These are phyloP conservation scores for Parnassius mnemosyne DNA, from an alignment of 2,888 invertebrate species.

Conservation along the genomic window DNA sequence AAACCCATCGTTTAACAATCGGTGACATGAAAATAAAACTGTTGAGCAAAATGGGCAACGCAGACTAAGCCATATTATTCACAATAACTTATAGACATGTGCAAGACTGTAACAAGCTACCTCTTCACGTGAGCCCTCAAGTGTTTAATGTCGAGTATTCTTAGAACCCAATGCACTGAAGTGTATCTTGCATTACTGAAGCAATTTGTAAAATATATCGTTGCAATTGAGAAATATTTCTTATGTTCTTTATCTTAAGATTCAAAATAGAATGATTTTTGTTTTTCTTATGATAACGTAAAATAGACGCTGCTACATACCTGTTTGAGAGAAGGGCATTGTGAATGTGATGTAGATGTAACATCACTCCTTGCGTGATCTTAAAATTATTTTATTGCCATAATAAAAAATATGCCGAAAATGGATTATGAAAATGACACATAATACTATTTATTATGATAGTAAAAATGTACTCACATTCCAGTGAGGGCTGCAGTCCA, in stretches of 20 bases:
- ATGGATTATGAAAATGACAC: too few relatives aligned
- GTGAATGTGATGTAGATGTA: background rate
- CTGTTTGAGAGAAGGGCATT: slow-evolving; percentile 9
- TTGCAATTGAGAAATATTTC: background rate
- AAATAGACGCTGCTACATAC: background rate
- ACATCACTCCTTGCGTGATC: background rate
- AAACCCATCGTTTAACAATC: too few relatives aligned
- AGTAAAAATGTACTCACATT: too few relatives aligned
- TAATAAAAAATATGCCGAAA: too few relatives aligned
- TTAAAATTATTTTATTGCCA: background rate
- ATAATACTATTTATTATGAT: too few relatives aligned
- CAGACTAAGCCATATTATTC: too few relatives aligned
- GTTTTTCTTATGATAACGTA: background rate
- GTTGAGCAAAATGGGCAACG: too few relatives aligned
- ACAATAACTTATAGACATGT: background rate
- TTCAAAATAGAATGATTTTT: background rate
- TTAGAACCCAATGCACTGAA: slow-evolving; percentile 32
- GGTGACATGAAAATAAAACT: too few relatives aligned
- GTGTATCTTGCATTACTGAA: slow-evolving; percentile 23
- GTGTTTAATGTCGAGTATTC: slow-evolving; percentile 35
- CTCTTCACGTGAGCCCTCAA: slow-evolving; percentile 32
- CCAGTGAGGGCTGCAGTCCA: too few relatives aligned
- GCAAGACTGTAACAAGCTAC: slow-evolving; percentile 25
- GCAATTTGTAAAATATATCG: background rate
- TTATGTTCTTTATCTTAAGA: background rate